Evolutionary conservation across 2,888 invertebrate species (phyloP).

Genomic region (Himalopsyche tibetana): DNA sequence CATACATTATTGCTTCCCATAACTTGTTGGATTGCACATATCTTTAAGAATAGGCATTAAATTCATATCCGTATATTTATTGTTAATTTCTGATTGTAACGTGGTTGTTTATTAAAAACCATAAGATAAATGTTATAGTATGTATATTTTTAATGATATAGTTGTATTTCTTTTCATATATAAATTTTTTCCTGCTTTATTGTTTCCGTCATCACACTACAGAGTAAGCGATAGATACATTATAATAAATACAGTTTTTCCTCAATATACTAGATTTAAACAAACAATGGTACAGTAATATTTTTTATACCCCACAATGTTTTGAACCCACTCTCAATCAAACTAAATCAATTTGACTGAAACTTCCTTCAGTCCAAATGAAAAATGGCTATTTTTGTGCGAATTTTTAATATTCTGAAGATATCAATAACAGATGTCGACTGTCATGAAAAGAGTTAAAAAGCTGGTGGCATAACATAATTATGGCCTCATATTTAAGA

Average conservation of each 20-base stretch:
- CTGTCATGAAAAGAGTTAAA: not conserved
- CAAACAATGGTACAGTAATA: not conserved
- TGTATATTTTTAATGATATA: not conserved
- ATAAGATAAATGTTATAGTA: not conserved
- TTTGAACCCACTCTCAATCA: not conserved
- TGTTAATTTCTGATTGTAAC: not conserved
- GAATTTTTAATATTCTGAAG: conserved; percentile 14
- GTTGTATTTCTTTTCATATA: conserved; percentile 11
- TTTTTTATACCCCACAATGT: conserved; percentile 23
- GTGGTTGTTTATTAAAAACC: not conserved
- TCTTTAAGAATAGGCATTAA: conserved; percentile 24
- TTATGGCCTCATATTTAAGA: conserved; percentile 20
- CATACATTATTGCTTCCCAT: not conserved
- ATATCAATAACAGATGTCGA: not conserved
- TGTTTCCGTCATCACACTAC: not conserved
- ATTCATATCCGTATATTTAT: not conserved
- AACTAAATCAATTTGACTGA: not conserved
- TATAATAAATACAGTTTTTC: too few species aligned
- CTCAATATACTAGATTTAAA: too few species aligned
- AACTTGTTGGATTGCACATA: conserved; percentile 9
- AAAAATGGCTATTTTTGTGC: conserved; percentile 32
- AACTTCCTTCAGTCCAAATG: not conserved
- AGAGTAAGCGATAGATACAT: too few species aligned
- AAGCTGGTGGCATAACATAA: not conserved
- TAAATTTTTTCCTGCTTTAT: not conserved